phyloP scores from a whole-genome alignment of 2,888 invertebrate genomes.

The Trichacis sp. region DNA sequence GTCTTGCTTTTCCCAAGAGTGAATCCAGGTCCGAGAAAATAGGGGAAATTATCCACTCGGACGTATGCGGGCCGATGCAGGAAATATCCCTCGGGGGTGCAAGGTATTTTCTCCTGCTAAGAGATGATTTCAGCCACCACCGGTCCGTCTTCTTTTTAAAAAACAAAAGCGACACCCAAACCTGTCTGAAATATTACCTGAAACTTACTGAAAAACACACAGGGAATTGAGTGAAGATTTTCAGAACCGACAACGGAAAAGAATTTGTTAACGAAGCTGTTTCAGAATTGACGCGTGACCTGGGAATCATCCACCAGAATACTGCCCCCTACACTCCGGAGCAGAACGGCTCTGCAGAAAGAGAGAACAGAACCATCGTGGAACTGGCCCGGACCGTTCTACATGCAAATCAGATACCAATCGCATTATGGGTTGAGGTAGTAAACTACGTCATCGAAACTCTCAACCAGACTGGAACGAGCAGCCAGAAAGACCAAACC shows the following conservation, averaged over 20 bases:
- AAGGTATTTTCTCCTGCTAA: slow-evolving; percentile 27
- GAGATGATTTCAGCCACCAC: slow-evolving; percentile 26
- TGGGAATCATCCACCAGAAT: slow-evolving; percentile 26
- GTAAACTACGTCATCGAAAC: slow-evolving; percentile 5
- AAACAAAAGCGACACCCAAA: slow-evolving; percentile 18
- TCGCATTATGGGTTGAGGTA: slow-evolving; percentile 10
- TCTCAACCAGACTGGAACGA: slow-evolving; percentile 20
- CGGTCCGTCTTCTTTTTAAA: slow-evolving; percentile 18
- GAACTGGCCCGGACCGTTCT: slow-evolving; percentile 31
- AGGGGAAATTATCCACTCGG: slow-evolving; percentile 38
- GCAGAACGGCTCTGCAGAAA: too few species aligned
- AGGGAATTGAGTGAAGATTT: background rate
- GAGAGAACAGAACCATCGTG: slow-evolving; percentile 39
- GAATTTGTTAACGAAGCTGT: slow-evolving; percentile 32
- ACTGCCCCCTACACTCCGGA: slow-evolving; percentile 27
- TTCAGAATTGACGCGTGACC: slow-evolving; percentile 8
- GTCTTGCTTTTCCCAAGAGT: slow-evolving; percentile 25
- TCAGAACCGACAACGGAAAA: slow-evolving; percentile 31
- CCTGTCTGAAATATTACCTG: slow-evolving; percentile 13
- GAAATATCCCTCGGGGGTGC: slow-evolving; percentile 9
- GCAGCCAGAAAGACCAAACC: slow-evolving; percentile 1
- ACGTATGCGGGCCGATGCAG: slow-evolving; percentile 43
- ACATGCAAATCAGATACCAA: background rate
- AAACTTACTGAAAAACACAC: slow-evolving; percentile 21
- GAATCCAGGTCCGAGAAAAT: slow-evolving; percentile 11